Percentiles rank a stretch among this genome's conserved stretches.
Conservation (phyloP, 2,797 vertebrate species). For the Gadopsis marmoratus region DNA sequence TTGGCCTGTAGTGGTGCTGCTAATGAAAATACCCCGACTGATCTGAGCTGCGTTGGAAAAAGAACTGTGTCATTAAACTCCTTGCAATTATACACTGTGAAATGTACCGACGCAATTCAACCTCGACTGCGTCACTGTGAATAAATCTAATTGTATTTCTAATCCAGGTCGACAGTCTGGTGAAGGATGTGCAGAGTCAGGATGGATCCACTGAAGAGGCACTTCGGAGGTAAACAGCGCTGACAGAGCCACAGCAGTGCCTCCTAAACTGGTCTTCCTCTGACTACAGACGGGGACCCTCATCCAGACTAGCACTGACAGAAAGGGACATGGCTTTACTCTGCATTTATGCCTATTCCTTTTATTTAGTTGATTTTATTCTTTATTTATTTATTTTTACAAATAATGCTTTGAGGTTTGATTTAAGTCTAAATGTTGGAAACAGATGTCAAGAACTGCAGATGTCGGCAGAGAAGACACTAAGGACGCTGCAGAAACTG, state of each 20-base stretch:
- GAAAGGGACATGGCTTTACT: neutral
- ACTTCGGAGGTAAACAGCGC: conserved; percentile 61
- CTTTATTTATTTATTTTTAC: no score
- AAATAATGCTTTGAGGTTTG: neutral
- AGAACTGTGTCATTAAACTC: neutral
- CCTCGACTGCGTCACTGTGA: neutral
- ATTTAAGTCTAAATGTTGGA: neutral
- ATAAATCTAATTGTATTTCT: neutral
- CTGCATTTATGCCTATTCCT: neutral
- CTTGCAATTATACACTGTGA: neutral
- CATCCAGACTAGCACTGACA: neutral
- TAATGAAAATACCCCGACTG: neutral
- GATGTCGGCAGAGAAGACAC: conserved; percentile 70
- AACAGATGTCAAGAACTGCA: conserved; percentile 82
- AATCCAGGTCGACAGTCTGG: conserved; percentile 72
- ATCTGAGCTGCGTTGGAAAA: neutral
- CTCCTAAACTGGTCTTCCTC: neutral
- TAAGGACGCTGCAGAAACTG: conserved; percentile 74
- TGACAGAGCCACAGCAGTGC: neutral
- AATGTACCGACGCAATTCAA: neutral
- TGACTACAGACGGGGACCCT: neutral
- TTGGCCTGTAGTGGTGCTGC: neutral
- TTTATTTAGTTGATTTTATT: neutral
- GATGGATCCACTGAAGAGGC: conserved; percentile 54
- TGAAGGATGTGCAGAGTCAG: conserved; percentile 59